A percentile compares a stretch with the other conserved stretches of the same genome.
Evolutionary conservation across 2,797 vertebrate species (phyloP).

Genomic region (Borostomias antarcticus): DNA sequence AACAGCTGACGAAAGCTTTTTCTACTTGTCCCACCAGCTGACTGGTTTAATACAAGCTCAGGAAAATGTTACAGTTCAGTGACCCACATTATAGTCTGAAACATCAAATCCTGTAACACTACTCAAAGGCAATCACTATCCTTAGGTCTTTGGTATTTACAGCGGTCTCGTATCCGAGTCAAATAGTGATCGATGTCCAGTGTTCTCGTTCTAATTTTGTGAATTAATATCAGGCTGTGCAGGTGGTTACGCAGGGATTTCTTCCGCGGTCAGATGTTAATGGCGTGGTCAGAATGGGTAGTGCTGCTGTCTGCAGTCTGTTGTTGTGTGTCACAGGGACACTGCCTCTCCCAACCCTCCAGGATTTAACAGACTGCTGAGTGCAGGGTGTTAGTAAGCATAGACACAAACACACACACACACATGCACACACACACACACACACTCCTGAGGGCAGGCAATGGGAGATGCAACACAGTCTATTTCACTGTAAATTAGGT

Average conservation of each 20-base stretch:
- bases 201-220: conserved; percentile 1
- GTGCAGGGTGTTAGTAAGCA: conserved; percentile 53
- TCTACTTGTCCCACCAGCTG: neutral
- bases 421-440: conserved; percentile 8
- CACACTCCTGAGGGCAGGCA: conserved; percentile 55
- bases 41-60: neutral
- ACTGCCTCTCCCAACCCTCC: conserved; percentile 52
- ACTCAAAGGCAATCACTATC: neutral
- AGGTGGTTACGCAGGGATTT: neutral
- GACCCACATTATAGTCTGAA: neutral
- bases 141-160: neutral
- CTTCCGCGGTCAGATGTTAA: conserved; percentile 4
- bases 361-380: conserved; percentile 59
- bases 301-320: conserved; percentile 34
- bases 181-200: neutral
- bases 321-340: conserved; percentile 43
- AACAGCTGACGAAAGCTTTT: neutral
- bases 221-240: conserved; percentile 3
- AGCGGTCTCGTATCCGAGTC: neutral
- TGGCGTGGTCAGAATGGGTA: conserved; percentile 22
- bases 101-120: neutral
- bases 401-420: neutral
- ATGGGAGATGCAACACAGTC: conserved; percentile 67
- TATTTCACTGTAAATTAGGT: conserved; percentile 75
- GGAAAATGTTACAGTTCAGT: neutral